These are phyloP conservation scores for Hexactinellida sp. DNA, from an alignment of 37 sponge, comb jelly and placozoan species.

Conservation along the genomic window DNA sequence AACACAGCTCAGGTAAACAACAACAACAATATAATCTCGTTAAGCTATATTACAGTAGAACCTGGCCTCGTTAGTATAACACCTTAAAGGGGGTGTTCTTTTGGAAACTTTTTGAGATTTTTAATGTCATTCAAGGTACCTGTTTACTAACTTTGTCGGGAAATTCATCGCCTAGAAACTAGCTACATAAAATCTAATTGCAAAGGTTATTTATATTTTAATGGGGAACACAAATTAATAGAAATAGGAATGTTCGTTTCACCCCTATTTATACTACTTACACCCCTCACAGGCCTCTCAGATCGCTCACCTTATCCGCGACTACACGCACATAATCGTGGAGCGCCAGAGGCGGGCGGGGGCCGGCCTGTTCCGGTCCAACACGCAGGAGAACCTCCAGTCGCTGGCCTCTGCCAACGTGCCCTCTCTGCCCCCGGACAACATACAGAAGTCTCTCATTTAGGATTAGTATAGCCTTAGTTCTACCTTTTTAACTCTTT, in stretches of 20 bases:
- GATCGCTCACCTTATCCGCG: constrained; percentile 85
- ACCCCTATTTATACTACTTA: too few relatives aligned
- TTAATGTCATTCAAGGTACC: too few relatives aligned
- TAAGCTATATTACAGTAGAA: too few relatives aligned
- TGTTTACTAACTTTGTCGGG: too few relatives aligned
- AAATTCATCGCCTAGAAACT: too few relatives aligned
- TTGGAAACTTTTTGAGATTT: too few relatives aligned
- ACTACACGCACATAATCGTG: constrained; percentile 88
- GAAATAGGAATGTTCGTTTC: neutral
- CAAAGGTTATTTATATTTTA: too few relatives aligned
- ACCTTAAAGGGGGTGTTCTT: too few relatives aligned
- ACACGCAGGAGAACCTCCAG: neutral
- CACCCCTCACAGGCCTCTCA: constrained; percentile 97
- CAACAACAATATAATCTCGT: too few relatives aligned
- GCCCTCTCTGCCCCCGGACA: neutral
- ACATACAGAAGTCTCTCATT: neutral
- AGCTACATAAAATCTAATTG: too few relatives aligned
- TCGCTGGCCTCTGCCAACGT: neutral
- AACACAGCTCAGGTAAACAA: constrained; percentile 81
- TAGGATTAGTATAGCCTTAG: neutral
- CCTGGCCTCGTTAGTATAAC: too few relatives aligned
- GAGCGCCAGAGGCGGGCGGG: constrained; percentile 48
- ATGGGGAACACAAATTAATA: neutral
- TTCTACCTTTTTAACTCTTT: neutral
- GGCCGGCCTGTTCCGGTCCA: neutral